Base-by-base conservation (phyloP, 1,140 invertebrate genomes). In the Elymnias hypermnestra region DNA sequence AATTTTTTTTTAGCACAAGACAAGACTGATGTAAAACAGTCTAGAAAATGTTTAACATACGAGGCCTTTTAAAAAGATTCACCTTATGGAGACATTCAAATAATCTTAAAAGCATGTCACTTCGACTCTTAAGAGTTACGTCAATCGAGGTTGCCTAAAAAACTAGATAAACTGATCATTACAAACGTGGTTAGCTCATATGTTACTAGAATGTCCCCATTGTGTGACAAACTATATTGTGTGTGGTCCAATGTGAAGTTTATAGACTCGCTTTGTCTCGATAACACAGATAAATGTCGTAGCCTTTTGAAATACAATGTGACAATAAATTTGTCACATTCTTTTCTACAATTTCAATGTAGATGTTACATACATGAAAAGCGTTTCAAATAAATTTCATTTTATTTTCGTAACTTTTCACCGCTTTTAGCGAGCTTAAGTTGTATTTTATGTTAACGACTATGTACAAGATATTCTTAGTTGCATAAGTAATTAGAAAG, bases 221-320 rank as follows among this genome's bases (percentile, higher is more conserved):
- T 84, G 77, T 84, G 51, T 53, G 59, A 58, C 56, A 52, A 58
- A 57, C 67, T 58, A 81, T 82, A 84, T 81, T 84, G 77, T 82
- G 81, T 84, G 81, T 84, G 81, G 81, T 83, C 81, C 76, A 74
- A 75, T 81, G 69, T 60, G 55, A 73, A 63, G 68, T 82, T 75
- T 78, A 81, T 84, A 72, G 70, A 44, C 57, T 53, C 61, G 53
- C 71, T 77, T 84, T 84, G 81, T 84, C 70, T 83, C 59, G 76
- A 81, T 84, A 78, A 78, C 78, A 73, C 60, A 75, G 81, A 84
- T 83, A 83, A 83, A 84, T 82, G 78, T 77, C 56, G 63, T 67
- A 65, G 64, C 67, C 73, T 60, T 75, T 71, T 76, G 63, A 41
- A 66, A 70, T 62, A 74, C 67, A 69, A 72, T 60, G 62, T 56